Evolutionary conservation across 2,113 vertebrate genomes (phyloP), one percentile per base, ranked within the genome.

Genomic region (Sinosuthora webbiana): DNA sequence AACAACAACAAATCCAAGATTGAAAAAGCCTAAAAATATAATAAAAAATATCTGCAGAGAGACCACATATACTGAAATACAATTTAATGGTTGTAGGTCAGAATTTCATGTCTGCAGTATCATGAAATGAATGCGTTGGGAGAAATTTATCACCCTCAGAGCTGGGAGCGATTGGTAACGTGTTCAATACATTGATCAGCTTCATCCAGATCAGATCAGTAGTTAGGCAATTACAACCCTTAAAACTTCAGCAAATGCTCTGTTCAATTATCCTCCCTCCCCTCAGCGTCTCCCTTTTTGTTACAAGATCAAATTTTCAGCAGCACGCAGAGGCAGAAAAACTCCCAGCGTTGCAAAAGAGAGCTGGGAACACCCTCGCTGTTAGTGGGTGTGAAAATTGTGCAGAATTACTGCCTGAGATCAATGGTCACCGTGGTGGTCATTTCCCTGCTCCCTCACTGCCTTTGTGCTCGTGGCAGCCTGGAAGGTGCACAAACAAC

Each of bases 401-500:
- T 28, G 79, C 44, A 49, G 84, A 75, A 75, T 83, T 30, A 37
- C 55, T 10, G 24, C 44, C 47, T 21, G 33, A 20, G 33, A 24
- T 28, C 73, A 14, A 1, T 28, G 92, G 60, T 17, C 56, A 33
- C 53, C 30, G 35, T 37, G 28, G 10, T 30, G 94, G 94, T 49
- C 93, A 94, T 37, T 63, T 10, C 79, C 22, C 44, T 62, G 39
- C 44, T 30, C 42, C 87, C 90, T 60, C 10, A 39, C 67, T 94
- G 81, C 81, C 63, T 91, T 63, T 93, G 91, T 94, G 81, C 81
- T 44, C 7, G 10, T 4, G 13, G 47, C 45, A 82, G 69, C 71
- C 74, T 90, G 91, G 33, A 15, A 80, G 37, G 78, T 69, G 75
- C 73, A 74, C 91, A 70, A 93, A 93, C 82, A 90, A n/a, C 88